Percentiles rank a stretch among this genome's conserved stretches.
These are phyloP conservation scores for Diadumene lineata DNA, from an alignment of 92 coral and sea anemone species.

Conservation along the genomic window DNA sequence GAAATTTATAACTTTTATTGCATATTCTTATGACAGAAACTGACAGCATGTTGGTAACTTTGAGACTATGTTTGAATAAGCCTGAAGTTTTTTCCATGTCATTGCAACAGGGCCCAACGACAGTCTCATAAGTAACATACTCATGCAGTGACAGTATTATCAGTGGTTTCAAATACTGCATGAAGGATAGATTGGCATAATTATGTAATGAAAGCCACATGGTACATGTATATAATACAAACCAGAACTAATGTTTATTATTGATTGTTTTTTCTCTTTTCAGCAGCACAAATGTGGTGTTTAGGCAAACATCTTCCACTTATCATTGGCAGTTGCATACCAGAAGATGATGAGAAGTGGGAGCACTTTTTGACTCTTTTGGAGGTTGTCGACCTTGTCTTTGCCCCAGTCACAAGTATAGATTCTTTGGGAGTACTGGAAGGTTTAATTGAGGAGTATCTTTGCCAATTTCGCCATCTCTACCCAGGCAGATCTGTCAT, in stretches of 20 bases:
- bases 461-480: slow-evolving; percentile 15
- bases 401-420: slow-evolving; percentile 41
- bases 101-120: too few relatives aligned
- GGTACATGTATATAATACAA: not conserved
- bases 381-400: slow-evolving; percentile 39
- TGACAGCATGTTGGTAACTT: too few relatives aligned
- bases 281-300: slow-evolving; percentile 58
- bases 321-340: slow-evolving; percentile 31
- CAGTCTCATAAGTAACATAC: too few relatives aligned
- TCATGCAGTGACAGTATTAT: too few relatives aligned
- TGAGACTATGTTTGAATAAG: too few relatives aligned
- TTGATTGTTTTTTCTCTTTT: not conserved
- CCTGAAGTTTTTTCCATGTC: too few relatives aligned
- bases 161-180: too few relatives aligned
- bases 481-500: slow-evolving; percentile 61
- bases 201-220: not conserved
- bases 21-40: too few relatives aligned
- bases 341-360: slow-evolving; percentile 61
- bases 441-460: slow-evolving; percentile 60
- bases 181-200: not conserved
- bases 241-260: too few relatives aligned
- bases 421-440: slow-evolving; percentile 41
- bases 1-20: too few relatives aligned
- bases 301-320: slow-evolving; percentile 24
- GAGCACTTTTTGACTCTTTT: slow-evolving; percentile 39